These are phyloP conservation scores for Morpho helenor DNA, from an alignment of 2,888 invertebrate genomes.

Conservation along the genomic window DNA sequence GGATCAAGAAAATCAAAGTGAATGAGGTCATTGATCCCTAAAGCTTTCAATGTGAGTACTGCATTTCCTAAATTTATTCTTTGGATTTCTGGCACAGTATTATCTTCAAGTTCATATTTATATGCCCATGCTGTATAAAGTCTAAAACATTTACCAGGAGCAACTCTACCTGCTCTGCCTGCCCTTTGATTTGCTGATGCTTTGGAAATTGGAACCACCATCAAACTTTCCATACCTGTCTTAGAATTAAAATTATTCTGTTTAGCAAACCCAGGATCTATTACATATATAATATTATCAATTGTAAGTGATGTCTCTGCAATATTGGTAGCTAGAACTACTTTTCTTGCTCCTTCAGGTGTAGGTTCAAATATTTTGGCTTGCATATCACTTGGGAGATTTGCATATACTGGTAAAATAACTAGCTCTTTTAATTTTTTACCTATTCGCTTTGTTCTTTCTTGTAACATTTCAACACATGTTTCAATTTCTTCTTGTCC, in stretches of 20 bases:
- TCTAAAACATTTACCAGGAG: slow-evolving; percentile 98
- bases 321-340: slow-evolving; percentile 98
- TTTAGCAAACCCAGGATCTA: slow-evolving; percentile 99
- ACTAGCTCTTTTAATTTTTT: slow-evolving; percentile 95
- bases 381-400: slow-evolving; percentile 99
- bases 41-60: slow-evolving; percentile 96
- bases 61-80: slow-evolving; percentile 98
- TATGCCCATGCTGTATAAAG: slow-evolving; percentile 99
- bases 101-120: slow-evolving; percentile 98
- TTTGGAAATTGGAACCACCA: slow-evolving; percentile 99
- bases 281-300: slow-evolving; percentile 98
- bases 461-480: slow-evolving; percentile 92
- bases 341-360: slow-evolving; percentile 97
- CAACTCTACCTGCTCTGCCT: slow-evolving; percentile 96
- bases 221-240: slow-evolving; percentile 98
- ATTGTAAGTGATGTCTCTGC: slow-evolving; percentile 99
- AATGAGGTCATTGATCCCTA: slow-evolving; percentile 98
- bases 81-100: slow-evolving; percentile 98
- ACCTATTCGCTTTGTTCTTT: slow-evolving; percentile 94
- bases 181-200: slow-evolving; percentile 99
- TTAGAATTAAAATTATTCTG: slow-evolving; percentile 99
- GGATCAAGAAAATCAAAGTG: slow-evolving; percentile 99
- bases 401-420: slow-evolving; percentile 98
- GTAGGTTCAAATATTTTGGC: slow-evolving; percentile 99
- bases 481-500: slow-evolving; percentile 96